Evolutionary conservation across 2,113 vertebrate genomes (phyloP), one percentile per base, ranked within the genome.

Genomic region (Chelonoidis abingdonii): DNA sequence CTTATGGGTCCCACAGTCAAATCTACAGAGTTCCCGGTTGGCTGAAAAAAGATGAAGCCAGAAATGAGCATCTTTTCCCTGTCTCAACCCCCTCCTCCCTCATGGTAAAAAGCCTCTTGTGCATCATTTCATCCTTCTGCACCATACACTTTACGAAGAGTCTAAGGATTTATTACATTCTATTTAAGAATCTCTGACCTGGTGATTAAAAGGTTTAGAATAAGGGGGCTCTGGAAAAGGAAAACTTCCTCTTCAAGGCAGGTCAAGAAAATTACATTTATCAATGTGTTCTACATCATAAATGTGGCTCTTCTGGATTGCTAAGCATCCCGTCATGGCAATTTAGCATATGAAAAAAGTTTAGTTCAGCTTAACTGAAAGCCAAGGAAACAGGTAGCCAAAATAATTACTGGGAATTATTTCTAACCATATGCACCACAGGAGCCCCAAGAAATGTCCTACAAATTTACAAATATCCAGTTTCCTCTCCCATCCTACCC

Each of bases 341-440:
- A 80, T 44, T 56, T 35, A 59, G 13, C 29, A 21, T 1, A 91
- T 35, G 82, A 91, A 89, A 91, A 89, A 44, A 96, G 69, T 87
- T 90, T 44, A 82, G 85, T 83, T 24, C 59, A 52, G 44, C 87
- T 50, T 81, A 88, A 65, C 1, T 88, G 57, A 97, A 95, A 95
- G 47, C 22, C 38, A 88, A 96, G 47, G 47, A 94, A 90, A 87
- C 3, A 95, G 86, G 92, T 29, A 90, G 65, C 89, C 91, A 93
- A 94, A 93, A 88, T 41, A 92, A 47, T 92, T 78, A 81, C 2
- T 47, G 86, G 59, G 83, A 89, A 91, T 92, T 62, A 47, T 25
- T 93, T 72, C 85, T 83, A 76, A 94, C 88, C 35, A 93, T 94
- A 95, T 94, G 78, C 41, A 96, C 80, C 88, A 87, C 1, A 92